Conservation (phyloP, 2,888 invertebrate species). For the Diaphora mendica region DNA sequence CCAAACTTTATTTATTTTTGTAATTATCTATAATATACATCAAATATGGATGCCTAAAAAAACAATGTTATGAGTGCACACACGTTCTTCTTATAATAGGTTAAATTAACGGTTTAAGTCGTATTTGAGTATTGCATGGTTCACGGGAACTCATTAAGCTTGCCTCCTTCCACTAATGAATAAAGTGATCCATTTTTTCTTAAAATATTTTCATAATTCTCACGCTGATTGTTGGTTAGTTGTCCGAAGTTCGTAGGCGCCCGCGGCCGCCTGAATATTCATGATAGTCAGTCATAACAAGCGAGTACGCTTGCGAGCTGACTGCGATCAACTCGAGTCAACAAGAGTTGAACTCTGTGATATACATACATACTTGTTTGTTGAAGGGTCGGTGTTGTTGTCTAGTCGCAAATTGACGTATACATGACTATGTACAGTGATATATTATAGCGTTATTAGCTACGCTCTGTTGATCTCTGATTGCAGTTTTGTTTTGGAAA, state of each 20-base stretch:
- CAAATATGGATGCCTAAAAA: no score
- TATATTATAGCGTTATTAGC: neutral
- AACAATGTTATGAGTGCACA: no score
- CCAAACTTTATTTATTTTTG: no score
- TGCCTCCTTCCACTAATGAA: neutral
- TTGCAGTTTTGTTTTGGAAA: neutral
- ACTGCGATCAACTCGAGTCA: constrained; percentile 43
- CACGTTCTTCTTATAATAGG: no score
- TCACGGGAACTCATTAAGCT: neutral
- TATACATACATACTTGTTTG: constrained; percentile 1
- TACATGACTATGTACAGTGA: neutral
- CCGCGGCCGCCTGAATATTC: constrained; percentile 53
- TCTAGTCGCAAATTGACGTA: neutral
- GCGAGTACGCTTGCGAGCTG: constrained; percentile 30
- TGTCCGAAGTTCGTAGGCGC: constrained; percentile 34
- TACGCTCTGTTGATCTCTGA: neutral
- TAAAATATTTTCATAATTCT: constrained; percentile 23
- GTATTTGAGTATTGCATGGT: neutral
- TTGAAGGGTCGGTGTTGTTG: neutral
- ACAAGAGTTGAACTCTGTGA: constrained; percentile 31
- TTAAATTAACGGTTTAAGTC: neutral
- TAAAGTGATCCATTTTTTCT: neutral
- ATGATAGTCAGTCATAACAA: constrained; percentile 55
- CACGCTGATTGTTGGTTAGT: constrained; percentile 22
- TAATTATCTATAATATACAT: no score